These are phyloP conservation scores for Athene cunicularia DNA, from an alignment of 2,113 vertebrate species.

Conservation along the genomic window DNA sequence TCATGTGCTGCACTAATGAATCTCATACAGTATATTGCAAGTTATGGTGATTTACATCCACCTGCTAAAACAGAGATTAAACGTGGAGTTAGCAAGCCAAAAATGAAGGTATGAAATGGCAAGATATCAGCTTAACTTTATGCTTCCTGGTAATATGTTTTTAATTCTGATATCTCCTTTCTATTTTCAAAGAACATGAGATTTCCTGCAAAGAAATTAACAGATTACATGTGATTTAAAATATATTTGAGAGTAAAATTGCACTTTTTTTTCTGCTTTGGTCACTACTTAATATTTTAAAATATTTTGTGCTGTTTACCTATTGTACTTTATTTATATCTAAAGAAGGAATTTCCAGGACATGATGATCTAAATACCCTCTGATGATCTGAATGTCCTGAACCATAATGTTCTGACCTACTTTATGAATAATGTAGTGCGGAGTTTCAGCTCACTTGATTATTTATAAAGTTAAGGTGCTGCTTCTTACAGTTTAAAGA, in stretches of 20 bases:
- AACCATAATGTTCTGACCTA: neutral
- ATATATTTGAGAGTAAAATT: neutral
- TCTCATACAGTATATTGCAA: slow-evolving; percentile 96
- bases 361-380: neutral
- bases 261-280: neutral
- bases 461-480: neutral
- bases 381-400: neutral
- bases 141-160: neutral
- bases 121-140: neutral
- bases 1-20: slow-evolving; percentile 98
- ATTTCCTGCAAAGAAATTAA: neutral
- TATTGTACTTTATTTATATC: neutral
- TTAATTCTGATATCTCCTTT: neutral
- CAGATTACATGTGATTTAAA: neutral
- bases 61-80: slow-evolving; percentile 79
- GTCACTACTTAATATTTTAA: neutral
- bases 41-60: slow-evolving; percentile 90
- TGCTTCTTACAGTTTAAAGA: neutral
- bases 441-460: neutral
- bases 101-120: slow-evolving; percentile 79
- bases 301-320: neutral
- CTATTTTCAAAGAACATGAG: neutral
- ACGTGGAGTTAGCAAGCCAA: slow-evolving; percentile 75
- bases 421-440: neutral
- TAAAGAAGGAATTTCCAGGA: neutral